phyloP scores from a whole-genome alignment of 2,888 invertebrate species.

The Drosophila helvetica region DNA sequence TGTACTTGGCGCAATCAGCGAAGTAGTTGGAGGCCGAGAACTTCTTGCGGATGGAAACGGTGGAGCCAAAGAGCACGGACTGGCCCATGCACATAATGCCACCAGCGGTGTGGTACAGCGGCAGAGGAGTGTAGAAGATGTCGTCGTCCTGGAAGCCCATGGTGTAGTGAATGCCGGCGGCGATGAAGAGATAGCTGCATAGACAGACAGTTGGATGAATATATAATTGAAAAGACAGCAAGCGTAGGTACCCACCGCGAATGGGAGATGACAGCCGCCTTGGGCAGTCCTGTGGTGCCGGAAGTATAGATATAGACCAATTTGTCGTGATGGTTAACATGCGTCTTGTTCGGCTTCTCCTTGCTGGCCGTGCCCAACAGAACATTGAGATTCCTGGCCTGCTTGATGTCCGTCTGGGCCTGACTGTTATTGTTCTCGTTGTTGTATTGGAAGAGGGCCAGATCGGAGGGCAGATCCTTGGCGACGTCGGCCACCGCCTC shows the following conservation, averaged over 20 bases:
- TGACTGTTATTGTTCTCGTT: constrained; percentile 74
- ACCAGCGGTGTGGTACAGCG: constrained; percentile 97
- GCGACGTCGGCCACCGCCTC: constrained; percentile 88
- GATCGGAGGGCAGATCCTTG: constrained; percentile 87
- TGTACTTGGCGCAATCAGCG: constrained; percentile 95
- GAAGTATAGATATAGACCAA: constrained; percentile 98
- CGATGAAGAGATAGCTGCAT: constrained; percentile 90
- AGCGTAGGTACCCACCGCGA: constrained; percentile 87
- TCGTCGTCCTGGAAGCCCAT: constrained; percentile 88
- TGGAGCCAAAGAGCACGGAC: constrained; percentile 90
- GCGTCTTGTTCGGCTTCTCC: constrained; percentile 68
- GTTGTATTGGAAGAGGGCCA: constrained; percentile 87
- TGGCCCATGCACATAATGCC: constrained; percentile 94
- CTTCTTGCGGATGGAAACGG: constrained; percentile 92
- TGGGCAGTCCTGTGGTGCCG: constrained; percentile 98
- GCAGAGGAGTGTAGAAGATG: constrained; percentile 94
- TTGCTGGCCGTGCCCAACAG: constrained; percentile 79
- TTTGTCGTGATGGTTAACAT: constrained; percentile 88
- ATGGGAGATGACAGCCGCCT: constrained; percentile 97
- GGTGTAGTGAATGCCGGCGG: constrained; percentile 89
- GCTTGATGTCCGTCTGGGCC: constrained; percentile 48
- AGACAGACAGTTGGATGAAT: background rate
- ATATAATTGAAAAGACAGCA: background rate
- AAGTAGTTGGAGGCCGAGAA: constrained; percentile 97
- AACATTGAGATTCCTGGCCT: constrained; percentile 80